Conservation (phyloP, 2,888 invertebrate species). For the Rhorus exstirpatorius region DNA sequence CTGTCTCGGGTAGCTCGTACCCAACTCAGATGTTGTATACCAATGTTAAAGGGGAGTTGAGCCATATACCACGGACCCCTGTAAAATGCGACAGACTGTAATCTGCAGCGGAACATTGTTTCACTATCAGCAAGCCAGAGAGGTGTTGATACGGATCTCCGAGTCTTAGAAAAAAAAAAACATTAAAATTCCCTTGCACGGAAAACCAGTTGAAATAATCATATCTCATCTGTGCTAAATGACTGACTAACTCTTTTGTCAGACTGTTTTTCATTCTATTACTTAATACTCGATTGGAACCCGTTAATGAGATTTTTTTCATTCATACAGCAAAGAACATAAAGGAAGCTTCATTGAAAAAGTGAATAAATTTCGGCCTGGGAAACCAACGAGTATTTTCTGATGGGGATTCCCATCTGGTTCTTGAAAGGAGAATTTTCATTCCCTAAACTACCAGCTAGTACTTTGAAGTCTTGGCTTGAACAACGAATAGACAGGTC, state of each 20-base stretch:
- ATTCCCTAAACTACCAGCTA: too few species aligned
- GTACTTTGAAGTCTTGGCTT: too few species aligned
- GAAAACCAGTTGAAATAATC: background rate
- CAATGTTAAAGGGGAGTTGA: constrained; percentile 9
- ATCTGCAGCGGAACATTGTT: constrained; percentile 37
- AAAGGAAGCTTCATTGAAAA: too few species aligned
- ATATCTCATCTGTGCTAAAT: background rate
- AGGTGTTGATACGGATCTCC: constrained; percentile 17
- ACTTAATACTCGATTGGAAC: background rate
- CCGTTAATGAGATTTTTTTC: too few species aligned
- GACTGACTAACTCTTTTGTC: background rate
- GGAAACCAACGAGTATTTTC: too few species aligned
- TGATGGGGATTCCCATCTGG: too few species aligned
- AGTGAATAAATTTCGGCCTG: too few species aligned
- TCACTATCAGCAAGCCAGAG: constrained; percentile 3
- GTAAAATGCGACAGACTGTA: constrained; percentile 21
- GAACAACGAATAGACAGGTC: too few species aligned
- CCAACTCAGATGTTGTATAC: constrained; percentile 20
- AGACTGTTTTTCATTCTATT: background rate
- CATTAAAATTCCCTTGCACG: background rate
- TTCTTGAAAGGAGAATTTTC: too few species aligned
- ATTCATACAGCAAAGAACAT: too few species aligned
- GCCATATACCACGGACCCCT: background rate
- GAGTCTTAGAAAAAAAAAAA: background rate
- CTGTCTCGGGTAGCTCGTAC: constrained; percentile 14